These are phyloP conservation scores for Ormia ochracea DNA, from an alignment of 2,888 invertebrate species.

Conservation along the genomic window DNA sequence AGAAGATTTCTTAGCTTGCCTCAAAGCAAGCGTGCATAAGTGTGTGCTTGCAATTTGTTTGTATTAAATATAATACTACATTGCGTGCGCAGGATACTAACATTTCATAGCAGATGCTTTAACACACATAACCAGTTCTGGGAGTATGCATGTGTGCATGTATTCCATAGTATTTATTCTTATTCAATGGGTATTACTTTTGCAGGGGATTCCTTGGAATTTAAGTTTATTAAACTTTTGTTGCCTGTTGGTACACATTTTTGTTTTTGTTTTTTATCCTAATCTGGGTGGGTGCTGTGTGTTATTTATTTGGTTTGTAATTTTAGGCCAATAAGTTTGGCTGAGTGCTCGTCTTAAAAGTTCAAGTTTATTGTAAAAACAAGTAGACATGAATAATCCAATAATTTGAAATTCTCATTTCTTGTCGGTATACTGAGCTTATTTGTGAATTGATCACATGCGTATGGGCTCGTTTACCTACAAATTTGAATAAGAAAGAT, in stretches of 20 bases:
- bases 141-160: background rate
- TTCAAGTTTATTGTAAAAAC: slow-evolving; percentile 17
- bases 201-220: background rate
- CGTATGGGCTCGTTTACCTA: too few species aligned
- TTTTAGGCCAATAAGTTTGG: slow-evolving; percentile 17
- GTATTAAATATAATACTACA: slow-evolving; percentile 18
- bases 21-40: background rate
- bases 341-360: background rate
- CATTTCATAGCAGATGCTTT: slow-evolving; percentile 6
- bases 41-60: slow-evolving; percentile 15
- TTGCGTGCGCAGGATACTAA: slow-evolving; percentile 60
- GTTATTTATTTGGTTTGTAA: background rate
- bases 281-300: background rate
- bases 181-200: background rate
- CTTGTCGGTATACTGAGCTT: too few species aligned
- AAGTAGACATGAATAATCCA: background rate
- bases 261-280: background rate
- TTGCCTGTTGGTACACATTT: background rate
- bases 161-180: background rate
- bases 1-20: background rate
- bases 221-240: slow-evolving; percentile 43
- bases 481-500: too few species aligned
- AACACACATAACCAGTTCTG: background rate
- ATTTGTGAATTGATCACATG: background rate
- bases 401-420: background rate